phyloP scores from a whole-genome alignment of 2,113 vertebrate genomes.

The Larimichthys crocea region DNA sequence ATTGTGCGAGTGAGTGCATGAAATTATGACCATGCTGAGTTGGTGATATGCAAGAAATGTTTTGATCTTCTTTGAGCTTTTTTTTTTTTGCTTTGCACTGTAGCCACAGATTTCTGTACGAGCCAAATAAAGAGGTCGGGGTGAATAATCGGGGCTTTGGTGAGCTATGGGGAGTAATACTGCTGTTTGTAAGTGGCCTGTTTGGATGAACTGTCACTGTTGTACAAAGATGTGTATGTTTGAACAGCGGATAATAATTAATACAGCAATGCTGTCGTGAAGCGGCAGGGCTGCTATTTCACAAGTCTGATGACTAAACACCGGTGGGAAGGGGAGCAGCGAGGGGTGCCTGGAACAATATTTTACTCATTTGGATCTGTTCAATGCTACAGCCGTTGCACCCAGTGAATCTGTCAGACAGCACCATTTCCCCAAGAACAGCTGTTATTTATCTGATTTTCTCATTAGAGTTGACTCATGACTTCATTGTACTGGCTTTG shows the following conservation, averaged over 20 bases:
- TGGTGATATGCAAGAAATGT: constrained; percentile 76
- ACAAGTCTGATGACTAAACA: constrained; percentile 91
- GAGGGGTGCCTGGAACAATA: constrained; percentile 86
- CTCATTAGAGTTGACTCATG: constrained; percentile 87
- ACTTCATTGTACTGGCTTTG: constrained; percentile 81
- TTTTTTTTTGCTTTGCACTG: constrained; percentile 77
- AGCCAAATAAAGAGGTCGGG: constrained; percentile 81
- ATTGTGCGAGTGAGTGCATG: constrained; percentile 50
- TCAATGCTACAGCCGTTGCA: constrained; percentile 82
- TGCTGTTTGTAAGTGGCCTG: constrained; percentile 92
- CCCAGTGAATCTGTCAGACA: constrained; percentile 87
- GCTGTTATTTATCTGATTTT: constrained; percentile 87
- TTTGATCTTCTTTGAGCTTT: constrained; percentile 72
- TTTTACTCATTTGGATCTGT: constrained; percentile 90
- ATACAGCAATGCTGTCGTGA: constrained; percentile 89
- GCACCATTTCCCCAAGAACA: constrained; percentile 79
- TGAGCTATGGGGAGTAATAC: constrained; percentile 87
- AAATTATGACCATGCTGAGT: constrained; percentile 81
- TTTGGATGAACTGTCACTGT: constrained; percentile 94
- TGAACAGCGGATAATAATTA: constrained; percentile 94
- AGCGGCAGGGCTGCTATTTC: constrained; percentile 89
- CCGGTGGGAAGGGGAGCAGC: constrained; percentile 73
- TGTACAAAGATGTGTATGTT: constrained; percentile 95
- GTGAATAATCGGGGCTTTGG: constrained; percentile 67
- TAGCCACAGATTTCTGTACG: constrained; percentile 78